A percentile compares a stretch with the other conserved stretches of the same genome.
Evolutionary conservation across 2,797 vertebrate species (phyloP).

Genomic region (Pteropus rufus): DNA sequence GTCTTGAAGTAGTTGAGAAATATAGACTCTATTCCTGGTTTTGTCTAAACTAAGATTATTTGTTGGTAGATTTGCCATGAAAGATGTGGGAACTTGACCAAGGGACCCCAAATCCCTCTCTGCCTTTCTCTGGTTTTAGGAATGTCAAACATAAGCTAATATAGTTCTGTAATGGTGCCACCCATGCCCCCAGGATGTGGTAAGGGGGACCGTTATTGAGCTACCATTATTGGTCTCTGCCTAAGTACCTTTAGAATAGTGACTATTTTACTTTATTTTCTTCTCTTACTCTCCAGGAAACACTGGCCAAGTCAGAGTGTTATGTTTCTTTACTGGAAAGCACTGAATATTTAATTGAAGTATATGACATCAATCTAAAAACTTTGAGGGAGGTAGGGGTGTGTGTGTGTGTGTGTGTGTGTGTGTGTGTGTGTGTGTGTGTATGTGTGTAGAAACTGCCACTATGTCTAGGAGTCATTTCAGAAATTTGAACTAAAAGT

Average conservation of each 20-base stretch:
- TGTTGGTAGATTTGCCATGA: background rate
- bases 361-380: background rate
- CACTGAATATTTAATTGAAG: background rate
- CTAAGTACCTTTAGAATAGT: background rate
- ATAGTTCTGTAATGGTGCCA: background rate
- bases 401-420: background rate
- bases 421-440: background rate
- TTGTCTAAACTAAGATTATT: slow-evolving; percentile 23
- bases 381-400: background rate
- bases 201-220: background rate
- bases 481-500: background rate
- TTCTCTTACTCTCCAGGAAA: background rate
- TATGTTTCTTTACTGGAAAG: slow-evolving; percentile 22
- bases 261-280: background rate
- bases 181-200: background rate
- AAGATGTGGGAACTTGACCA: background rate
- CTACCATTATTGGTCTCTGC: background rate
- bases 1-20: background rate
- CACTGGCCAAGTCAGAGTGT: background rate
- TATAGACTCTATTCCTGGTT: background rate
- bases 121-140: background rate
- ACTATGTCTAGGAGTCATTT: background rate
- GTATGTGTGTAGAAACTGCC: background rate
- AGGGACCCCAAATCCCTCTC: background rate
- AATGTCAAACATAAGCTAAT: background rate